phyloP scores from a whole-genome alignment of 2,797 vertebrate genomes.

The Knipowitschia caucasica region DNA sequence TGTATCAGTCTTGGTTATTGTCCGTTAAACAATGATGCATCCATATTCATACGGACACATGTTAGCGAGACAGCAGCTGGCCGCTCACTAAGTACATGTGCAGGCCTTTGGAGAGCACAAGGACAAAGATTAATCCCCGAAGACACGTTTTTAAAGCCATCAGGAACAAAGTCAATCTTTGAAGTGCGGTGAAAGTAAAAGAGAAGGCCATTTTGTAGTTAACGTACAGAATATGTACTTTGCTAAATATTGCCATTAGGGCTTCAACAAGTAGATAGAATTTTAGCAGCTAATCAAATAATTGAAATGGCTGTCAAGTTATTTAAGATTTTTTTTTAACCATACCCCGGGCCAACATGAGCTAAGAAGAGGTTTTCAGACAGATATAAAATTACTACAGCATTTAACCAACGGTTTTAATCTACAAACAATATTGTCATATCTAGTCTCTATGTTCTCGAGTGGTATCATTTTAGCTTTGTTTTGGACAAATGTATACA shows the following conservation, averaged over 20 bases:
- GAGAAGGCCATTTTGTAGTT: slow-evolving; percentile 14
- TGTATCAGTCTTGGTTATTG: slow-evolving; percentile 41
- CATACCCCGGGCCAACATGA: no score
- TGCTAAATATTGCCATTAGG: background rate
- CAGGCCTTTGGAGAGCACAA: slow-evolving; percentile 17
- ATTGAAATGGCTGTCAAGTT: no score
- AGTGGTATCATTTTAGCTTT: no score
- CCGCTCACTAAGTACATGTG: slow-evolving; percentile 46
- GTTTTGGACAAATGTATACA: no score
- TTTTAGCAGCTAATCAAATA: no score
- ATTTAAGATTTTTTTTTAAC: no score
- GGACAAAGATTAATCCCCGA: slow-evolving; percentile 44
- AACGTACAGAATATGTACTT: slow-evolving; percentile 8
- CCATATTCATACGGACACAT: slow-evolving; percentile 28
- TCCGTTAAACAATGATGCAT: slow-evolving; percentile 49
- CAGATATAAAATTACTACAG: no score
- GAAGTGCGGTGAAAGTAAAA: slow-evolving; percentile 14
- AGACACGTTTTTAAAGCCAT: slow-evolving; percentile 13
- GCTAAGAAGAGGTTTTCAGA: no score
- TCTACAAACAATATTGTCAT: no score
- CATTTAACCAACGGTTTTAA: no score
- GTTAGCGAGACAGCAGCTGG: slow-evolving; percentile 19
- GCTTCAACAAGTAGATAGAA: no score
- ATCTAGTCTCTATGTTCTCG: no score
- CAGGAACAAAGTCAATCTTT: slow-evolving; percentile 29